Evolutionary conservation across 1,140 invertebrate species (phyloP).

Genomic region (Samia ricini): DNA sequence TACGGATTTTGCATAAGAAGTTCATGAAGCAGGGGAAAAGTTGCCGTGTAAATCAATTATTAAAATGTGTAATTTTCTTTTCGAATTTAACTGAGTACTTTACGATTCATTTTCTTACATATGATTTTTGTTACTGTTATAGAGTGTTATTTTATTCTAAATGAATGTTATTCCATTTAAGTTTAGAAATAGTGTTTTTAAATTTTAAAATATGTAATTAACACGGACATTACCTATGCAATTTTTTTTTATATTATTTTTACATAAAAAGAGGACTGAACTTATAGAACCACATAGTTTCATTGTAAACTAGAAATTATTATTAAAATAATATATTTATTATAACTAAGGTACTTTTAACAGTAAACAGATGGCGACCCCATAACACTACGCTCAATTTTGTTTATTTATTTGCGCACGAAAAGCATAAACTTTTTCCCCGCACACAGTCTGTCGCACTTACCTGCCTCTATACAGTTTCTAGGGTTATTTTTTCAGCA

Average conservation of each 20-base stretch:
- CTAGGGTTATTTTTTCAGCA: constrained; percentile 11
- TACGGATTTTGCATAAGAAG: not conserved
- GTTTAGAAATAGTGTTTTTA: no score
- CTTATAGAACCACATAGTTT: no score
- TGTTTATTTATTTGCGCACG: not conserved
- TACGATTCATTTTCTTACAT: no score
- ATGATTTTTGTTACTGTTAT: no score
- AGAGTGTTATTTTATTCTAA: no score
- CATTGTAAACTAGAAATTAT: no score
- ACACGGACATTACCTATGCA: no score
- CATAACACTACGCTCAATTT: not conserved
- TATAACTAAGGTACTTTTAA: not conserved
- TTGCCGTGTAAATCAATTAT: not conserved
- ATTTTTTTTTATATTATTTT: no score
- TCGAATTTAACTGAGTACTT: no score
- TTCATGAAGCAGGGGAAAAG: not conserved
- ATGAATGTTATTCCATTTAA: no score
- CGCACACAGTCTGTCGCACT: not conserved
- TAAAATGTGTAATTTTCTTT: not conserved
- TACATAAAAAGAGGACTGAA: no score
- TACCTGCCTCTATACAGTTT: constrained; percentile 5
- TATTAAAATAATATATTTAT: not conserved
- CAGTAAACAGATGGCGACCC: not conserved
- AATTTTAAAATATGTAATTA: no score
- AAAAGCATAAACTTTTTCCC: not conserved